Base-by-base conservation (phyloP, 2,888 invertebrate species). In the Chymomyza fuscimana region DNA sequence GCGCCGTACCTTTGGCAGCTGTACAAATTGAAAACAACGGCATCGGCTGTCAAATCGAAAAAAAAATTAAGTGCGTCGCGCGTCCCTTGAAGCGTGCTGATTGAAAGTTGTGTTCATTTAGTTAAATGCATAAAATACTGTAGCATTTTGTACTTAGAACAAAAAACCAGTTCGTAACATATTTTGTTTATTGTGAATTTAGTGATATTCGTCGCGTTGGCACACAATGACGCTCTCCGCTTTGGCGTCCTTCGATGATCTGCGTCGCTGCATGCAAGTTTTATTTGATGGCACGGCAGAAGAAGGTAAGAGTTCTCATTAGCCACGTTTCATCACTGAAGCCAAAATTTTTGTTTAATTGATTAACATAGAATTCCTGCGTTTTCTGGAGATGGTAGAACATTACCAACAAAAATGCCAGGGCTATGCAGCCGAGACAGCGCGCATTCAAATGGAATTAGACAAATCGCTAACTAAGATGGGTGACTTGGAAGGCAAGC, bases 401-500 rank as follows among this genome's bases (percentile, higher is more conserved):
- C 94, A 94, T 90, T 94, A 95, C 79, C 93, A 95, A 5, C 92
- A 93, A 19, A 95, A 95, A 83, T 96, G 95, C 94, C 91, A 94
- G 0, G 93, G 94, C 1, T 94, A 95, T 0, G 94, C 95, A 50
- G 93, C 94, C 7, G 97, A 97, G 88, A 94, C 95, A n/a, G 93
- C 93, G 56, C 93, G 96, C 0, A 93, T 97, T 22, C 95, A 96
- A 82, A 92, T 93, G 0, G 94, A 95, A 81, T 91, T 97, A 32
- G 95, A 96, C 74, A 94, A 94, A 64, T 94, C 95, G 4, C 94
- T 95, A 51, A 93, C 94, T 22, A 95, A 96, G 61, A 94, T 95
- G 70, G 93, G 94, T 5, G 95, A 95, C 82, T 93, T 96, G 83
- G 96, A 97, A 85, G 94, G 95, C 4, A 96, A 97, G 90, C 93